Evolutionary conservation across 2,888 invertebrate species (phyloP), one percentile per base, ranked within the genome.

Genomic region (Troides oblongomaculatus): DNA sequence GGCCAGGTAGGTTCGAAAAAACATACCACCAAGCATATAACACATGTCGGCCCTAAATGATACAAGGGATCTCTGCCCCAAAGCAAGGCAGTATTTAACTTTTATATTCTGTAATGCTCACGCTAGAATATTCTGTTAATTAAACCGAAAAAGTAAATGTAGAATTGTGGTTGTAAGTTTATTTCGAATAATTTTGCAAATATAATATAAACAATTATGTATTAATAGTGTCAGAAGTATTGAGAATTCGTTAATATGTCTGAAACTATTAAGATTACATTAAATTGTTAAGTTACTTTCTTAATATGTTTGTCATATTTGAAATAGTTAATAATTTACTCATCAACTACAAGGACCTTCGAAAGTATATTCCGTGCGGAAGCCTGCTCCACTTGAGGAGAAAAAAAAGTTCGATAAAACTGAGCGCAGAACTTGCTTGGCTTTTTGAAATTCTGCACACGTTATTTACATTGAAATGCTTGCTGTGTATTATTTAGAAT

Each of bases 391-490:
- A 56, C 64, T 61, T 64, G 61, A 67, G 5, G 70, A 46, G 61
- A 39, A 67, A 69, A 58, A 70, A 71, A 71, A 68, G 70, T 64
- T 71, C 64, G 64, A 71, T 67, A 67, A 71, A 71, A 67, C 56
- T 61, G 64, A 71, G 64, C 67, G 61, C 58, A 57, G 39, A 67
- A 68, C 62, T 71, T 56, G 67, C 46, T 64, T 57, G 64, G 61
- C 70, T 64, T 71, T 70, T 71, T 64, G 64, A 66, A 68, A 71
- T 71, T 67, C 70, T 66, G 39, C 67, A 46, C 70, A 67, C 70
- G 70, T 71, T 67, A 71, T 71, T 67, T 71, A 71, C 64, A 71
- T 68, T 71, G 70, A 68, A 68, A 67, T 57, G 14, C 59, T 17
- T 57, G 30, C 30, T 57, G 21, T 58, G 46, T 57, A 23, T 56